phyloP scores from a whole-genome alignment of 2,888 invertebrate species.

The Bellardia bayeri region DNA sequence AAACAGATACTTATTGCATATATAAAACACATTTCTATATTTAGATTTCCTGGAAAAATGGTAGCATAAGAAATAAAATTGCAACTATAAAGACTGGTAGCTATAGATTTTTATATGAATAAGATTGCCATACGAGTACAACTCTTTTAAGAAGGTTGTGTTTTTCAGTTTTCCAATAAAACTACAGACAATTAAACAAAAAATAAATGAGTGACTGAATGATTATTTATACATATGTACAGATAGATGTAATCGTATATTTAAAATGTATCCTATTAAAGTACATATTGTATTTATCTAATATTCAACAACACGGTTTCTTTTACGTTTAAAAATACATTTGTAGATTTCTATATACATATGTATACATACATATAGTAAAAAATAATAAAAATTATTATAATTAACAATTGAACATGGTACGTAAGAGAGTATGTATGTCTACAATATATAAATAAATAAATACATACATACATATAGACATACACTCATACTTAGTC shows the following conservation, averaged over 20 bases:
- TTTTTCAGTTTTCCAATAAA: conserved; percentile 10
- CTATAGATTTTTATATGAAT: conserved; percentile 3
- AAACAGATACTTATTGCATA: conserved; percentile 64
- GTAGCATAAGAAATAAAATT: conserved; percentile 51
- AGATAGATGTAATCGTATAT: background rate
- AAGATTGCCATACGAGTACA: conserved; percentile 12
- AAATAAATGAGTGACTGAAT: background rate
- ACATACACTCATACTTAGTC: conserved; percentile 16
- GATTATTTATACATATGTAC: background rate
- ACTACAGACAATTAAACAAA: background rate
- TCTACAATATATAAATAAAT: too few relatives aligned
- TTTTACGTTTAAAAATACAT: background rate
- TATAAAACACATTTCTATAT: conserved; percentile 67
- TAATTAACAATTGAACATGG: conserved; percentile 18
- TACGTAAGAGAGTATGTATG: background rate
- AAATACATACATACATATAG: background rate
- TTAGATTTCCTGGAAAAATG: conserved; percentile 69
- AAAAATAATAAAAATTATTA: conserved; percentile 25
- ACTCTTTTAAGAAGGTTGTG: conserved; percentile 38
- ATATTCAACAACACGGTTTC: background rate
- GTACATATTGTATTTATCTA: too few relatives aligned
- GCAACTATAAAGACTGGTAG: conserved; percentile 23
- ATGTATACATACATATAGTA: background rate
- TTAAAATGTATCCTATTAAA: too few relatives aligned
- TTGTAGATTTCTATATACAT: background rate